These are phyloP conservation scores for Phenganax stokvisi DNA, from an alignment of 92 coral and sea anemone genomes.

Conservation along the genomic window DNA sequence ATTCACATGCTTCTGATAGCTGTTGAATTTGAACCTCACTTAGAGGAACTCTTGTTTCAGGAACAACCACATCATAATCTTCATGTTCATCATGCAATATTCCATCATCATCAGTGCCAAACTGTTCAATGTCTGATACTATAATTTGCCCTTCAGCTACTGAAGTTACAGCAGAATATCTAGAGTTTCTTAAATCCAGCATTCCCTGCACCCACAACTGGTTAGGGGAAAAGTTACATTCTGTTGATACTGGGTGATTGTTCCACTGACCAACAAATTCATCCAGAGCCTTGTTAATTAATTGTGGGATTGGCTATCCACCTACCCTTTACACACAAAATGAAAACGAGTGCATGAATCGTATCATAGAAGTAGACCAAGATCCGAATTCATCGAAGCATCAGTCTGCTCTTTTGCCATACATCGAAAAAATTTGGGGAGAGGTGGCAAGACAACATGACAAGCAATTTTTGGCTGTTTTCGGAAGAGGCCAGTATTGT, in stretches of 20 bases:
- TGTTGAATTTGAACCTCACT: not conserved
- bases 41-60: slow-evolving; percentile 5
- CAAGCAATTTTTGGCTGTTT: slow-evolving; percentile 53
- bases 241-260: slow-evolving; percentile 21
- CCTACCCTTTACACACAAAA: slow-evolving; percentile 46
- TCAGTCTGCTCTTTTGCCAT: slow-evolving; percentile 40
- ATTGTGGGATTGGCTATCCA: slow-evolving; percentile 55
- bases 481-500: slow-evolving; percentile 52
- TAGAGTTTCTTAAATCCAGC: slow-evolving; percentile 4
- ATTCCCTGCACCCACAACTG: slow-evolving; percentile 20
- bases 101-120: slow-evolving; percentile 13
- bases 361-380: not conserved
- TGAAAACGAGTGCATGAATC: slow-evolving; percentile 43
- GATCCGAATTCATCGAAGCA: slow-evolving; percentile 22
- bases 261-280: slow-evolving; percentile 22
- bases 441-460: slow-evolving; percentile 46
- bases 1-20: not conserved
- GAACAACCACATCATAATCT: not conserved
- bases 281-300: slow-evolving; percentile 4
- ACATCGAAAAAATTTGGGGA: slow-evolving; percentile 31
- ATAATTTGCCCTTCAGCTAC: not conserved
- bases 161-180: not conserved
- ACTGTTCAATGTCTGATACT: not conserved
- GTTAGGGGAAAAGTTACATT: slow-evolving; percentile 22
- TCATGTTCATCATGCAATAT: not conserved